Base-by-base conservation (phyloP, 2,888 invertebrate species). In the Trimorus sp. region DNA sequence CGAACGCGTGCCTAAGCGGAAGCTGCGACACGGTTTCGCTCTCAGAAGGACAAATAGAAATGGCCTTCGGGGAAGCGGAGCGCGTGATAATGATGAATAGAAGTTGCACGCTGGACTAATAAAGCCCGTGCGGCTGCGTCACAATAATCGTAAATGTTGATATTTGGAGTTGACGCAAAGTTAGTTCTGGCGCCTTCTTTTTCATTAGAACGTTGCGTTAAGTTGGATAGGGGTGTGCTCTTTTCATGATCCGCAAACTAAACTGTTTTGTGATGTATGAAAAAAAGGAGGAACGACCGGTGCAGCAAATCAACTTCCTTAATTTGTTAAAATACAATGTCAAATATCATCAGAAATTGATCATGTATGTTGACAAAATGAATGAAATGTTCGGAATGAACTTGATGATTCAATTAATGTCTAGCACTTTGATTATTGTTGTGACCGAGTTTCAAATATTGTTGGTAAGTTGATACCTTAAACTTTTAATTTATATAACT, bases 21-120 rank as follows among this genome's bases (percentile, higher is more conserved):
- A 89, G 87, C 89, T 87, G 85, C 87, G 86, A 91, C 91, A 90
- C 83, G 90, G 87, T 90, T 90, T 90, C 84, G 88, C 90, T 91
- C 88, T 90, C 90, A 90, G 88, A 87, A 89, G 90, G 90, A 90
- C 90, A 90, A 90, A 90, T 89, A 81, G 85, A 85, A 79, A 83
- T 79, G 70, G 77, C 76, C 81, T 70, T 65, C 68, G 62, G 71
- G 81, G 73, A 83, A 80, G 78, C 84, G 82, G 85, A 86, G 83
- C 86, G 86, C 85, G 88, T 86, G 89, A 88, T 89, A 89, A 89
- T 88, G 87, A 89, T 86, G 85, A 83, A 85, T 85, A 88, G 85
- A 87, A 90, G 87, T 87, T 89, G 85, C 85, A 85, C 85, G 86
- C 85, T 83, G 83, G 83, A 77, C 83, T 84, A 84, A 83, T 84